These are phyloP conservation scores for Thymelicus acteon DNA, from an alignment of 2,888 invertebrate genomes.

Conservation along the genomic window DNA sequence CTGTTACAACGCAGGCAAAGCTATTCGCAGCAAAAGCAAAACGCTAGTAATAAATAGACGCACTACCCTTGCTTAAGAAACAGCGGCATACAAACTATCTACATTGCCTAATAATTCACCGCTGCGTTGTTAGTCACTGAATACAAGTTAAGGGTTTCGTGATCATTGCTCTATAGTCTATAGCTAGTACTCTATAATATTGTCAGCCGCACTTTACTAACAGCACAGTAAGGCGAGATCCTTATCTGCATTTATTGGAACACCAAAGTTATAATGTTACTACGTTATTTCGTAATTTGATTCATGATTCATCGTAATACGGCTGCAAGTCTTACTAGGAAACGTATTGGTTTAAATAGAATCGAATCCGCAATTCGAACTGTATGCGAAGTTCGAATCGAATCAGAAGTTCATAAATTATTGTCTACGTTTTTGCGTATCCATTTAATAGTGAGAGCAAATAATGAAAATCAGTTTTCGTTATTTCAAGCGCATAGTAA, in stretches of 20 bases:
- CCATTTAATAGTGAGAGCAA: too few relatives aligned
- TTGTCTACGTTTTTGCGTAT: too few relatives aligned
- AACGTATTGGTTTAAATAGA: too few relatives aligned
- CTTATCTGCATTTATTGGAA: not conserved
- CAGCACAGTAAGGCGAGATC: not conserved
- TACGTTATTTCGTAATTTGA: not conserved
- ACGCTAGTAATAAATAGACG: too few relatives aligned
- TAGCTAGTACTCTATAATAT: not conserved
- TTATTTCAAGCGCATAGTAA: too few relatives aligned
- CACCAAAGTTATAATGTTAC: not conserved
- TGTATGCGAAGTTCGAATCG: too few relatives aligned
- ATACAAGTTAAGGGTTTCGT: constrained; percentile 8
- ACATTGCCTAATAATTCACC: constrained; percentile 11
- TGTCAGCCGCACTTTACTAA: constrained; percentile 1
- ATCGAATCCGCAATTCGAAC: too few relatives aligned
- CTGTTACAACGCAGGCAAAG: too few relatives aligned
- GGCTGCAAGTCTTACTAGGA: too few relatives aligned
- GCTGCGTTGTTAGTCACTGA: constrained; percentile 21
- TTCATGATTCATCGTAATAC: not conserved
- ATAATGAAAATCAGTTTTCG: too few relatives aligned
- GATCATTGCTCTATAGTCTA: constrained; percentile 1
- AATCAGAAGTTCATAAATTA: too few relatives aligned
- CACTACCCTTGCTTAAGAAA: constrained; percentile 17
- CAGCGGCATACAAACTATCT: not conserved
- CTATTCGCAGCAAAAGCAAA: too few relatives aligned